Evolutionary conservation across 2,888 invertebrate genomes (phyloP).

Genomic region (Rhyacophila evoluta): DNA sequence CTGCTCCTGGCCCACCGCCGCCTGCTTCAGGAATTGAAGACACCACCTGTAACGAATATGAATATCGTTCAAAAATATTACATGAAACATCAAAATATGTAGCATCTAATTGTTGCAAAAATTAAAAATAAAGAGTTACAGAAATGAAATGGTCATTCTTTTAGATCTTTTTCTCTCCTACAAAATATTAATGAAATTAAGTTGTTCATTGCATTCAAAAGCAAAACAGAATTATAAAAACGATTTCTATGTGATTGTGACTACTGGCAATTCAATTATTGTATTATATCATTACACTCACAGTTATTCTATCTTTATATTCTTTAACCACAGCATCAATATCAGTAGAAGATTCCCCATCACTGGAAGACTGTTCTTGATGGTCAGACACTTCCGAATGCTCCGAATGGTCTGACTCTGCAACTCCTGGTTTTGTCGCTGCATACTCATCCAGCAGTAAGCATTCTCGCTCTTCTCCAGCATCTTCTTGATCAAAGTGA

Average conservation of each 20-base stretch:
- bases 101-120: no score
- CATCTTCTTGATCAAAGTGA: conserved; percentile 52
- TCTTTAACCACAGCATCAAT: conserved; percentile 84
- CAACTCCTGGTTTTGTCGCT: conserved; percentile 56
- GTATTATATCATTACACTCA: no score
- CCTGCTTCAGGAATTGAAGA: conserved; percentile 50
- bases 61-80: no score
- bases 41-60: no score
- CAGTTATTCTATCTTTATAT: conserved; percentile 79
- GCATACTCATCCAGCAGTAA: conserved; percentile 71
- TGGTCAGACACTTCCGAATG: conserved; percentile 61
- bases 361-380: conserved; percentile 63
- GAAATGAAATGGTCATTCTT: no score
- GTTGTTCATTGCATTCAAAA: no score
- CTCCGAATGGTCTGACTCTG: conserved; percentile 58
- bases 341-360: conserved; percentile 79
- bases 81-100: no score
- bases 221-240: no score
- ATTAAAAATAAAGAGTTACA: no score
- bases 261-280: not conserved
- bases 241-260: no score
- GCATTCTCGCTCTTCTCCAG: conserved; percentile 72
- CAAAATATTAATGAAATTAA: no score
- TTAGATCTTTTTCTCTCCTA: no score
- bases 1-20: conserved; percentile 58